Percentiles rank a stretch among this genome's conserved stretches.
These are phyloP conservation scores for Caenorhabditis uteleia DNA, from an alignment of 2,888 invertebrate species.

Conservation along the genomic window DNA sequence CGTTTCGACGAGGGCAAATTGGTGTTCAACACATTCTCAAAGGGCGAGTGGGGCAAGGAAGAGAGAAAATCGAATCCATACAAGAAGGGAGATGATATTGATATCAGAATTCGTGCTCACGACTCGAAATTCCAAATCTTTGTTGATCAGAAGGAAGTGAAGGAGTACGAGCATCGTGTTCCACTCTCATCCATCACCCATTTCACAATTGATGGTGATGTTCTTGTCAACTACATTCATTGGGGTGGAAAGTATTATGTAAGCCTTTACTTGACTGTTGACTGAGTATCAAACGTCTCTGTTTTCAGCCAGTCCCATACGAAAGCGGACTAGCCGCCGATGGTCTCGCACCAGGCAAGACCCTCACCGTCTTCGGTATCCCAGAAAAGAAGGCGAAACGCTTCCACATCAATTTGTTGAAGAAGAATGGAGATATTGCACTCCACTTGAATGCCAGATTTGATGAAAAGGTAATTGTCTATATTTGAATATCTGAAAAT, in stretches of 20 bases:
- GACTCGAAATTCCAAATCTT: conserved; percentile 67
- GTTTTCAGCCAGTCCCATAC: conserved; percentile 65
- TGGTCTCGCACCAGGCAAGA: conserved; percentile 65
- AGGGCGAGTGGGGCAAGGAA: conserved; percentile 70
- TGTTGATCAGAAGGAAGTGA: conserved; percentile 67
- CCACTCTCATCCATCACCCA: conserved; percentile 65
- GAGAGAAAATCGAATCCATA: conserved; percentile 68
- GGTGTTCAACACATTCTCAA: conserved; percentile 67
- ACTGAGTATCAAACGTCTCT: neutral
- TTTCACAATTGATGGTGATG: conserved; percentile 68
- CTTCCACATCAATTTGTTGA: conserved; percentile 58
- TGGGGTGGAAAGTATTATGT: conserved; percentile 70
- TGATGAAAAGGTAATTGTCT: conserved; percentile 60
- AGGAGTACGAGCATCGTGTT: conserved; percentile 68
- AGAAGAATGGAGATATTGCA: conserved; percentile 61
- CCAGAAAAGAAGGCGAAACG: conserved; percentile 67
- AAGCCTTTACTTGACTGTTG: conserved; percentile 11
- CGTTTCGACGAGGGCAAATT: conserved; percentile 64
- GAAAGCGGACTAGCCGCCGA: conserved; percentile 66
- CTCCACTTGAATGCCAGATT: conserved; percentile 57
- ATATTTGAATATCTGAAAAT: neutral
- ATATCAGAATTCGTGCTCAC: conserved; percentile 68
- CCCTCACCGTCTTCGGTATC: conserved; percentile 62
- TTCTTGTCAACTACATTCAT: conserved; percentile 62
- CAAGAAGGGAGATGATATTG: conserved; percentile 68